These are phyloP conservation scores for Morphnarchus princeps DNA, from an alignment of 2,113 vertebrate species.

Conservation along the genomic window DNA sequence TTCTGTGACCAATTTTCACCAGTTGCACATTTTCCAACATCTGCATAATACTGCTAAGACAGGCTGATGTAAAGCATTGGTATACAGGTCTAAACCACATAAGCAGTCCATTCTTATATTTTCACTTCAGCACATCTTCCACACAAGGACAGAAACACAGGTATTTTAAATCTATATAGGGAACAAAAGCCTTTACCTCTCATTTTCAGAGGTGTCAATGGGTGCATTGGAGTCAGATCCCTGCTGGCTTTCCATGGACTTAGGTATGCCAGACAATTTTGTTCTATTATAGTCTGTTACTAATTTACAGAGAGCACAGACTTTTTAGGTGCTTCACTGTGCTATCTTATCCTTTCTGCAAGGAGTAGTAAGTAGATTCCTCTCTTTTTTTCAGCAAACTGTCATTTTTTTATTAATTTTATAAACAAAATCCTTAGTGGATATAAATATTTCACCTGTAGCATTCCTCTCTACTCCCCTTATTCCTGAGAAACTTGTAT, in stretches of 20 bases:
- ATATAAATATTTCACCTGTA: constrained; percentile 23
- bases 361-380: not conserved
- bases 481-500: not conserved
- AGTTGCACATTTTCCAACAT: not conserved
- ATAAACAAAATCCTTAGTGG: not conserved
- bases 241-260: not conserved
- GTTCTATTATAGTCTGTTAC: not conserved
- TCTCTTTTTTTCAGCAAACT: not conserved
- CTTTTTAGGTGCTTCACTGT: not conserved
- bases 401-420: not conserved
- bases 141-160: not conserved
- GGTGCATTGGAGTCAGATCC: not conserved
- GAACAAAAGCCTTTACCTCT: not conserved
- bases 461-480: not conserved
- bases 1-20: not conserved
- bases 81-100: not conserved
- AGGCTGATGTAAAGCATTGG: not conserved
- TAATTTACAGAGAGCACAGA: not conserved
- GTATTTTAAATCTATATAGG: not conserved
- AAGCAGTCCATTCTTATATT: not conserved
- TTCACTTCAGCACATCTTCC: not conserved
- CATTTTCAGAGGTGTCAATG: not conserved
- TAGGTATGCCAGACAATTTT: not conserved
- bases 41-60: not conserved
- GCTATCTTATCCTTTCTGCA: not conserved